These are phyloP conservation scores for Polydrusus pterygomalis DNA, from an alignment of 2,888 invertebrate genomes.

Conservation along the genomic window DNA sequence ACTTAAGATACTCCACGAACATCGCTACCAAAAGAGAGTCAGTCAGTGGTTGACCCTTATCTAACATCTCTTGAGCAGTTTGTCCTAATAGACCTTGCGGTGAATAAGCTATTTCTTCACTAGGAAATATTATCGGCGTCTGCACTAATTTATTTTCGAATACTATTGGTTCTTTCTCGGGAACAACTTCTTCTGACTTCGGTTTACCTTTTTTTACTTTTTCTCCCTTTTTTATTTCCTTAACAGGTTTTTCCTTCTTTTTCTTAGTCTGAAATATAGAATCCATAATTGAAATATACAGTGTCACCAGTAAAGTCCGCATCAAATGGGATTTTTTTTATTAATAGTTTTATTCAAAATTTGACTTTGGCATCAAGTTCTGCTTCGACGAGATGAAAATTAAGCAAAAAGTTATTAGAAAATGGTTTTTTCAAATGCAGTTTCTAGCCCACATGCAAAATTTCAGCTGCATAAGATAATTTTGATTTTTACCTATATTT, in stretches of 20 bases:
- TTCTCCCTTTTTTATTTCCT: slow-evolving; percentile 51
- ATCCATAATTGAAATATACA: background rate
- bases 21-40: slow-evolving; percentile 76
- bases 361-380: too few relatives aligned
- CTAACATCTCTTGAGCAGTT: slow-evolving; percentile 75
- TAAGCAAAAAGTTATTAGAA: too few relatives aligned
- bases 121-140: slow-evolving; percentile 77
- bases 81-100: slow-evolving; percentile 75
- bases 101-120: slow-evolving; percentile 75
- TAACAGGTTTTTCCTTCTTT: slow-evolving; percentile 45
- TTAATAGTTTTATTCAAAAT: too few relatives aligned
- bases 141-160: slow-evolving; percentile 74
- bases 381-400: too few relatives aligned
- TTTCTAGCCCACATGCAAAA: too few relatives aligned
- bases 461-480: too few relatives aligned
- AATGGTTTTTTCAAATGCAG: too few relatives aligned
- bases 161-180: background rate
- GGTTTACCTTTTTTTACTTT: slow-evolving; percentile 26
- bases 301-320: too few relatives aligned
- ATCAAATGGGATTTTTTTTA: too few relatives aligned
- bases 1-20: slow-evolving; percentile 77
- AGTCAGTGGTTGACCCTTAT: slow-evolving; percentile 72
- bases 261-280: slow-evolving; percentile 64
- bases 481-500: too few relatives aligned
- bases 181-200: background rate